Base-by-base conservation (phyloP, 2,888 invertebrate species). In the Tethea ocularis region DNA sequence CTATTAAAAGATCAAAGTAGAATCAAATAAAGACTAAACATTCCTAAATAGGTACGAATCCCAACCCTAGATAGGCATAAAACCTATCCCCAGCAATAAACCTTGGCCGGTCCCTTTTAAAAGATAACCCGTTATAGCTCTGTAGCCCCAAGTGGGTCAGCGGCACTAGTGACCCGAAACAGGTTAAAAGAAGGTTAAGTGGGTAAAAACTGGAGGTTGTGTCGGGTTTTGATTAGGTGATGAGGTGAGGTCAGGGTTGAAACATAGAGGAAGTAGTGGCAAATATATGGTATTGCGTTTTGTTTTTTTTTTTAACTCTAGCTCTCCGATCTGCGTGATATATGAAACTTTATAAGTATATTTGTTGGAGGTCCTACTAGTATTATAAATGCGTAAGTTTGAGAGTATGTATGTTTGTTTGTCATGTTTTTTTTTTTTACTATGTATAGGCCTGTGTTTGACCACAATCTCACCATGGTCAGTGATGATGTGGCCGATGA, bases 101-200 rank as follows among this genome's bases (percentile, higher is more conserved):
- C 46, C 46, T 46, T 46, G 20, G 46, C 10, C n/a, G 20, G 17
- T 20, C 46, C 20, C 17, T 20, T 46, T 46, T n/a, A 38, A 38
- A 38, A 46, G 46, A 46, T 46, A 46, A 46, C 46, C 20, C 2
- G 46, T 46, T 46, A 46, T 20, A 46, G 46, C 46, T 38, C n/a
- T 2, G 10, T 46, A 20, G 17, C 3, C 33, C 33, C 13, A 33
- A 33, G 33, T 46, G 46, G 46, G 46, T 46, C 46, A 20, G n/a
- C n/a, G 46, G 3, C 46, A 17, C 41, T 41, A 20, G 10, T 46
- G 46, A 46, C 46, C 46, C 20, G 20, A 46, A 46, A 46, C 7
- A 20, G 46, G 46, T 46, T 46, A 10, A 46, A 46, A 46, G 17
- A 46, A 46, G 46, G 46, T 46, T 20, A 46, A 46, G 46, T 46